Evolutionary conservation across 1,140 invertebrate genomes (phyloP).

Genomic region (Coelopa frigida): DNA sequence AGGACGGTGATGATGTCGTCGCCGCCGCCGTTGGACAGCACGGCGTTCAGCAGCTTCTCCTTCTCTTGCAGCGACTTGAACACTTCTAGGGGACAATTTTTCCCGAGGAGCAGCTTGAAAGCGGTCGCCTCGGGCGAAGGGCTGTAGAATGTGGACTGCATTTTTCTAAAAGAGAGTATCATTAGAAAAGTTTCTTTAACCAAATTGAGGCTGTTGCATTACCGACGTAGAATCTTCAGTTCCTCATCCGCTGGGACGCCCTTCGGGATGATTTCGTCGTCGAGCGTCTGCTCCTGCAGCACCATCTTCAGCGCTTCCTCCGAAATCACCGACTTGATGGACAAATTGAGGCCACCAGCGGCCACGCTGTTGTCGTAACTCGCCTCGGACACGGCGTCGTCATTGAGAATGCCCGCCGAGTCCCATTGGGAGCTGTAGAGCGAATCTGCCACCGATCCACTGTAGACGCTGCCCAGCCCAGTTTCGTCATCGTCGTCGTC

Average conservation of each 20-base stretch:
- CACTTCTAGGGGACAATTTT: constrained; percentile 46
- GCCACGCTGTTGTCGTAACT: constrained; percentile 24
- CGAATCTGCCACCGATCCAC: no score
- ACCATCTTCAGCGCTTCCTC: constrained; percentile 31
- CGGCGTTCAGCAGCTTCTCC: constrained; percentile 50
- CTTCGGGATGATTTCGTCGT: constrained; percentile 32
- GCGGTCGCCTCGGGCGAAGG: constrained; percentile 42
- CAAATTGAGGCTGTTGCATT: no score
- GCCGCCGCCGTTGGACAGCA: constrained; percentile 50
- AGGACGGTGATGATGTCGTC: constrained; percentile 53
- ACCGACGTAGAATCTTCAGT: constrained; percentile 27
- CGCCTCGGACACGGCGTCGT: constrained; percentile 36
- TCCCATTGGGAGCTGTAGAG: constrained; percentile 1
- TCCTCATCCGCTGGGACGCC: constrained; percentile 34
- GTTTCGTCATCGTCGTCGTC: constrained; percentile 36
- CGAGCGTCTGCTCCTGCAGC: constrained; percentile 30
- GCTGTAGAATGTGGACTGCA: constrained; percentile 35
- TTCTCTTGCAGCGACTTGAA: constrained; percentile 52
- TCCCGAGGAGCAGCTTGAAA: constrained; percentile 47
- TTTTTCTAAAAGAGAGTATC: no score
- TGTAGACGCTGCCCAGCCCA: no score
- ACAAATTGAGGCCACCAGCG: constrained; percentile 22
- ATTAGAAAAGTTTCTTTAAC: no score
- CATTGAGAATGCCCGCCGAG: constrained; percentile 23
- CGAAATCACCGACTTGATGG: constrained; percentile 32